phyloP scores from a whole-genome alignment of 2,888 invertebrate species.

The Cosmopolites sordidus region DNA sequence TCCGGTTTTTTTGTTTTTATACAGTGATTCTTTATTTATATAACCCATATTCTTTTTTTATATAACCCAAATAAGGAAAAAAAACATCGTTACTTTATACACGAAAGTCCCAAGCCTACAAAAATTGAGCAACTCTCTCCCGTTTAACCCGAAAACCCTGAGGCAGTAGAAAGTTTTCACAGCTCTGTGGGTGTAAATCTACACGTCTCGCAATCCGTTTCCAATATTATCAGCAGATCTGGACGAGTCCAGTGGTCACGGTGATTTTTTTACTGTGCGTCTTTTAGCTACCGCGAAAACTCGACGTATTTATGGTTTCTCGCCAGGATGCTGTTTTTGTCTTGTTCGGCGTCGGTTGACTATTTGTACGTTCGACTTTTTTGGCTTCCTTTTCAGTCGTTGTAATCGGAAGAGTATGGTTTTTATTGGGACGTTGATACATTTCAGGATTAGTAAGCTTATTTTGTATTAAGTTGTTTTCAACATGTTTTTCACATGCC shows the following conservation, averaged over 20 bases:
- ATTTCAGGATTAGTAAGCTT: too few species aligned
- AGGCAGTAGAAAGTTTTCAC: constrained; percentile 19
- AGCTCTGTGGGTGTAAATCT: constrained; percentile 27
- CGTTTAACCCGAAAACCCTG: neutral
- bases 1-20: too few species aligned
- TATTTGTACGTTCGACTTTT: constrained; percentile 24
- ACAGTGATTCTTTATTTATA: too few species aligned
- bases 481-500: too few species aligned
- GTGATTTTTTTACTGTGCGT: constrained; percentile 19
- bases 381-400: neutral
- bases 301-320: constrained; percentile 37
- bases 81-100: too few species aligned
- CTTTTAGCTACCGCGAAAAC: constrained; percentile 24
- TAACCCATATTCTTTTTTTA: too few species aligned
- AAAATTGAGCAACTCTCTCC: too few species aligned
- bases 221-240: constrained; percentile 35
- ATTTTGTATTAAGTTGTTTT: too few species aligned
- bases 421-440: too few species aligned
- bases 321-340: constrained; percentile 36
- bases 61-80: too few species aligned
- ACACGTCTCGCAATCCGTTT: constrained; percentile 26
- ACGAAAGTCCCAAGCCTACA: too few species aligned
- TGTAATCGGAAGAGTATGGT: too few species aligned
- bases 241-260: constrained; percentile 31
- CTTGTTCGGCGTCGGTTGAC: constrained; percentile 27